Base-by-base conservation (phyloP, 2,797 vertebrate genomes). In the Neoniphon sammara region DNA sequence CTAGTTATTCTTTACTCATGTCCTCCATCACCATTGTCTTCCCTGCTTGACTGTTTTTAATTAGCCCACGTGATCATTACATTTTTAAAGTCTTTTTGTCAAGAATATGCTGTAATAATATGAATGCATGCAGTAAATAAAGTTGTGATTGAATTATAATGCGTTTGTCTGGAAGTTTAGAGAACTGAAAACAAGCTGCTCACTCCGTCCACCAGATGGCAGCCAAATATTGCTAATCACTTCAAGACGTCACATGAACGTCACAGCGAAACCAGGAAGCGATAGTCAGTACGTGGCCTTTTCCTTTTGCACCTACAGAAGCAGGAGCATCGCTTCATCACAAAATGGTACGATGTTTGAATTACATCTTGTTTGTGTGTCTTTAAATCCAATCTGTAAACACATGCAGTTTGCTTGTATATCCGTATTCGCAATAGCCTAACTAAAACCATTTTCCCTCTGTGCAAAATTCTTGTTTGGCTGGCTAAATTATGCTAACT, bases 251-350 rank as follows among this genome's bases (percentile, higher is more conserved):
- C 47, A 30, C 0, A 5, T 1, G 0, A 34, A 80, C 90, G 90
- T 91, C 84, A 82, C 7, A 1, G 17, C 5, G n/a, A 20, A 76
- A 69, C 75, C 87, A 77, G 91, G 91, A 93, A 92, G 72, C 0
- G 36, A 0, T 83, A 88, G 56, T 64, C 86, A 91, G 88, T 92
- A 93, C 93, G 93, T 93, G 93, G 82, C 92, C 88, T 91, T 93
- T 70, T 82, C 66, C 67, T 77, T 65, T 84, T 79, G 70, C 47
- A 80, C 57, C 18, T 21, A 3, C 0, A 72, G 34, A 50, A 52
- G 31, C 31, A 58, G 73, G 57, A 88, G 64, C 67, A 4, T 49
- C 27, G 23, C 75, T 68, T 75, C 65, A 64, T 25, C 5, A 47
- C 56, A 85, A 80, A 90, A 93, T 93, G 93, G 92, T 93, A 85